A percentile compares a stretch with the other conserved stretches of the same genome.
phyloP scores from a whole-genome alignment of 2,888 invertebrate genomes.

The Drosophila setosimentum region DNA sequence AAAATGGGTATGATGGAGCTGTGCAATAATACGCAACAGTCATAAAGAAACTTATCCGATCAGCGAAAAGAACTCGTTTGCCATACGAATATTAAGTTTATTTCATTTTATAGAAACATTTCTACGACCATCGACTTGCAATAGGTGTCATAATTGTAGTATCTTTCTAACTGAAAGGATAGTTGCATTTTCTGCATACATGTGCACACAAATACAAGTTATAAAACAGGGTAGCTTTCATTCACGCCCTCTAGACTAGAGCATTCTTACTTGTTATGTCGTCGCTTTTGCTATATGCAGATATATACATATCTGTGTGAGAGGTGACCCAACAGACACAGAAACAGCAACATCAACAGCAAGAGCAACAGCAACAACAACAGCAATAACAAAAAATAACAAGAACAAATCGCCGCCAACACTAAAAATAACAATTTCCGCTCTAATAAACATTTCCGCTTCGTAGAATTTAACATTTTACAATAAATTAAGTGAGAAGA shows the following conservation, averaged over 20 bases:
- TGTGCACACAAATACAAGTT: background rate
- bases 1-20: background rate
- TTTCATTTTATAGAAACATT: too few species aligned
- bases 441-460: slow-evolving; percentile 82
- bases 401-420: slow-evolving; percentile 58
- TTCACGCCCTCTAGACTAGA: background rate
- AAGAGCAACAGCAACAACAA: slow-evolving; percentile 6
- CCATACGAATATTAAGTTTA: too few species aligned
- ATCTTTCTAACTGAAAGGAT: background rate
- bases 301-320: background rate
- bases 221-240: background rate
- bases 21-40: background rate
- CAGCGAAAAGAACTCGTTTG: background rate
- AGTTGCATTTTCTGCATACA: background rate
- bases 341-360: background rate
- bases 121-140: too few species aligned
- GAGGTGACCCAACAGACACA: slow-evolving; percentile 11
- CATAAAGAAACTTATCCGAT: background rate
- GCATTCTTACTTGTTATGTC: background rate
- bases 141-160: too few species aligned
- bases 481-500: slow-evolving; percentile 81
- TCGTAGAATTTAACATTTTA: slow-evolving; percentile 81
- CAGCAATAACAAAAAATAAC: slow-evolving; percentile 21
- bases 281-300: slow-evolving; percentile 28
- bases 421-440: slow-evolving; percentile 81